A percentile compares a stretch with the other conserved stretches of the same genome.
These are phyloP conservation scores for Bos taurus DNA, from an alignment of 2,113 vertebrate species.

Conservation along the genomic window DNA sequence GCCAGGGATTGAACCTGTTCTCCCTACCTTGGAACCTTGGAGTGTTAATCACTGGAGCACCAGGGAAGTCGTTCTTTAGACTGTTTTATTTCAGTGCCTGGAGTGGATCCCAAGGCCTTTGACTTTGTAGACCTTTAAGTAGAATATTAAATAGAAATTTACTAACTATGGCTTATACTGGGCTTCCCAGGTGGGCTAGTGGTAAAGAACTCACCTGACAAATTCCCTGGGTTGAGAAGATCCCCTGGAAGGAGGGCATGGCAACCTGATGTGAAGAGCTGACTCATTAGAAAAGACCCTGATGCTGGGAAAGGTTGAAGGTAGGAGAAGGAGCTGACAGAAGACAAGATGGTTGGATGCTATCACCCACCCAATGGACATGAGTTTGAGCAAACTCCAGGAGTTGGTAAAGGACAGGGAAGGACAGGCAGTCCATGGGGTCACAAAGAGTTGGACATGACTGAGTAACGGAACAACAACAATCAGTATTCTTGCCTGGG, in stretches of 20 bases:
- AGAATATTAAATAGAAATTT: background rate
- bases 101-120: background rate
- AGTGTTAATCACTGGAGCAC: background rate
- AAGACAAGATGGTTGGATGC: background rate
- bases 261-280: background rate
- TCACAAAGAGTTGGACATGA: background rate
- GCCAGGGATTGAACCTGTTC: background rate
- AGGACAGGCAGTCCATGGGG: background rate
- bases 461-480: background rate
- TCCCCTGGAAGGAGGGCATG: background rate
- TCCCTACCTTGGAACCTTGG: background rate
- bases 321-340: background rate
- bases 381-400: background rate
- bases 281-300: background rate
- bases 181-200: background rate
- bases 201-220: background rate
- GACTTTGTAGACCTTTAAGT: background rate
- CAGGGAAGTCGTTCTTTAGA: background rate
- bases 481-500: background rate
- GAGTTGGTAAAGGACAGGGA: background rate
- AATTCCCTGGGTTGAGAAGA: background rate
- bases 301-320: background rate
- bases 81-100: background rate
- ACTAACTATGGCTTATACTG: background rate
- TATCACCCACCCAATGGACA: background rate